A percentile compares a stretch with the other conserved stretches of the same genome.
These are phyloP conservation scores for Dryococelus australis DNA, from an alignment of 2,888 invertebrate species.

Conservation along the genomic window DNA sequence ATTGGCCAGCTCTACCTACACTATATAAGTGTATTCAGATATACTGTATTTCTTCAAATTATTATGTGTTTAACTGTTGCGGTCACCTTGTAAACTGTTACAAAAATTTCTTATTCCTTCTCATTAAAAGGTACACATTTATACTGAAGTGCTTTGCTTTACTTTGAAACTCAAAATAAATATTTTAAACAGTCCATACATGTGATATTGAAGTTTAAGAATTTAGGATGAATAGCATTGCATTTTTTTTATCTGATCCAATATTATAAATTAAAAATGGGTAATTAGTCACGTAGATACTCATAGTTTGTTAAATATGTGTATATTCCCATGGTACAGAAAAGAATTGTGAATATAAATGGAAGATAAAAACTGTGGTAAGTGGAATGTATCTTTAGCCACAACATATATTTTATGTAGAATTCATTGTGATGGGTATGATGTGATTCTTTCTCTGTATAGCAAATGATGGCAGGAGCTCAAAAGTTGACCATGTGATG, in stretches of 20 bases:
- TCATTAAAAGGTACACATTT: too few species aligned
- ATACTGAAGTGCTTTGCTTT: too few species aligned
- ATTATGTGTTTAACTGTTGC: too few species aligned
- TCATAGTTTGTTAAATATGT: neutral
- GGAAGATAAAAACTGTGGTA: conserved; percentile 10
- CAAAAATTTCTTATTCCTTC: too few species aligned
- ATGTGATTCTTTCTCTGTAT: neutral
- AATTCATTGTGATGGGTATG: neutral
- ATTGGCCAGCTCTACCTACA: too few species aligned
- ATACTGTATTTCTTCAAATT: too few species aligned
- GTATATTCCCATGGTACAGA: neutral
- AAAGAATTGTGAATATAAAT: neutral
- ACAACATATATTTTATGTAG: conserved; percentile 7
- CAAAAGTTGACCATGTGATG: conserved; percentile 22
- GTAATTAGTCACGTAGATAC: neutral
- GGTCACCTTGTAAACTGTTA: too few species aligned
- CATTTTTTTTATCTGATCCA: neutral
- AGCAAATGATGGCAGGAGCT: neutral
- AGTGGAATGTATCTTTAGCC: neutral
- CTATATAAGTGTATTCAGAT: too few species aligned
- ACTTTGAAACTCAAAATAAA: too few species aligned
- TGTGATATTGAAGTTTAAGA: too few species aligned
- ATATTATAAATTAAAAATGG: neutral
- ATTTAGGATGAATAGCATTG: too few species aligned
- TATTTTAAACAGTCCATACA: too few species aligned